These are phyloP conservation scores for Pelodytes ibericus DNA, from an alignment of 2,797 vertebrate species.

Conservation along the genomic window DNA sequence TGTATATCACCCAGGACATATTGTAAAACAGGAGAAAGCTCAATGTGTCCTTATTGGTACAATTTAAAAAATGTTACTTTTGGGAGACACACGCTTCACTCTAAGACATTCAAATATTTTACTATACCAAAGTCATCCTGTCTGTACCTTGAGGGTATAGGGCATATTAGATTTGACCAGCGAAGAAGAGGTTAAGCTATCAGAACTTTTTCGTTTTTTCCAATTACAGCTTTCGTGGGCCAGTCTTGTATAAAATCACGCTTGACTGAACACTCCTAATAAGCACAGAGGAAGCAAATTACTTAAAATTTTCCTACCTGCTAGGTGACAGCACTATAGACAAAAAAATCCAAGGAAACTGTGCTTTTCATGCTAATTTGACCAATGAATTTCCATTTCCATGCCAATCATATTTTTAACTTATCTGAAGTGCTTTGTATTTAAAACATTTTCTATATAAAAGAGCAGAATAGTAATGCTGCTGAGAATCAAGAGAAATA, in stretches of 20 bases:
- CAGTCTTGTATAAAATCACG: conserved; percentile 32
- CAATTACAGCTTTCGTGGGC: conserved; percentile 38
- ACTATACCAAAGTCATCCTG: too few relatives aligned
- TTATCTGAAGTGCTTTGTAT: too few relatives aligned
- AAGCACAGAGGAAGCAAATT: conserved; percentile 25
- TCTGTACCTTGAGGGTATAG: not conserved
- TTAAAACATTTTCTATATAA: too few relatives aligned
- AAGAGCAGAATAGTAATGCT: too few relatives aligned
- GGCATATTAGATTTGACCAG: conserved; percentile 1
- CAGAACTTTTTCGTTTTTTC: conserved; percentile 35
- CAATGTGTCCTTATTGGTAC: too few relatives aligned
- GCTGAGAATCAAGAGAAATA: too few relatives aligned
- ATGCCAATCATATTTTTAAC: not conserved
- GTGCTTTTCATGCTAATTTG: not conserved
- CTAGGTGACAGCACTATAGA: conserved; percentile 14
- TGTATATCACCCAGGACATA: too few relatives aligned
- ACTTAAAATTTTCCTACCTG: conserved; percentile 22
- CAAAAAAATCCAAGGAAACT: conserved; percentile 8
- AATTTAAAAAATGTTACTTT: too few relatives aligned
- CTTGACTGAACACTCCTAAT: conserved; percentile 40
- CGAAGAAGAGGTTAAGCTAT: conserved; percentile 21
- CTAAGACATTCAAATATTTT: too few relatives aligned
- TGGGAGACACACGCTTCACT: too few relatives aligned
- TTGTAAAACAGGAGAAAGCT: too few relatives aligned
- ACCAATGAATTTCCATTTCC: not conserved